Evolutionary conservation across 2,888 invertebrate genomes (phyloP).

Genomic region (Operophtera brumata): DNA sequence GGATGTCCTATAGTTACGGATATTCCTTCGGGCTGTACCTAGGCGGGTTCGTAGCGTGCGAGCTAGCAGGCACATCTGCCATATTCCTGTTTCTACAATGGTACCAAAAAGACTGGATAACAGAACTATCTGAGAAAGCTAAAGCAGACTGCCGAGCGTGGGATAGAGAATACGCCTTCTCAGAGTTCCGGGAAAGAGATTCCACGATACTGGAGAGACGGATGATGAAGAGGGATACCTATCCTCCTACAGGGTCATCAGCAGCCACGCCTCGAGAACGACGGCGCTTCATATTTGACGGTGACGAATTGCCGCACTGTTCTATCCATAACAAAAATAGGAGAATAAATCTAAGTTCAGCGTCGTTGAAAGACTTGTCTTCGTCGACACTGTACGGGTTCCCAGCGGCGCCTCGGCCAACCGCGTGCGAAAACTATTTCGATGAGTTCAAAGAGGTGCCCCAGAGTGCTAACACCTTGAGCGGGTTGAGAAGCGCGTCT

Average conservation of each 20-base stretch:
- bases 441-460: conserved; percentile 78
- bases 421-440: conserved; percentile 82
- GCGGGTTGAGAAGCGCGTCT: conserved; percentile 71
- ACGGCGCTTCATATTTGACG: conserved; percentile 84
- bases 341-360: conserved; percentile 75
- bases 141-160: conserved; percentile 74
- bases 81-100: conserved; percentile 93
- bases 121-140: conserved; percentile 73
- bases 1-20: conserved; percentile 93
- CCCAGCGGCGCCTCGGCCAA: conserved; percentile 83
- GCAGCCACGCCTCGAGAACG: conserved; percentile 76
- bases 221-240: conserved; percentile 74
- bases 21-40: conserved; percentile 93
- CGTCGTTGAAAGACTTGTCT: conserved; percentile 81
- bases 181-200: conserved; percentile 72
- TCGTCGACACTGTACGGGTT: conserved; percentile 82
- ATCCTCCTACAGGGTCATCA: conserved; percentile 67
- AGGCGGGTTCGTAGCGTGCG: conserved; percentile 90
- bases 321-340: conserved; percentile 79
- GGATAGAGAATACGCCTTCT: conserved; percentile 76
- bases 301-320: conserved; percentile 79
- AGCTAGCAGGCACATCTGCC: conserved; percentile 91
- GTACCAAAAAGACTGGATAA: conserved; percentile 85
- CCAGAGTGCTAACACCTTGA: conserved; percentile 75
- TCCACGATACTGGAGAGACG: conserved; percentile 68